phyloP scores from a whole-genome alignment of 2,888 invertebrate species.

The Drosophila prostipennis region DNA sequence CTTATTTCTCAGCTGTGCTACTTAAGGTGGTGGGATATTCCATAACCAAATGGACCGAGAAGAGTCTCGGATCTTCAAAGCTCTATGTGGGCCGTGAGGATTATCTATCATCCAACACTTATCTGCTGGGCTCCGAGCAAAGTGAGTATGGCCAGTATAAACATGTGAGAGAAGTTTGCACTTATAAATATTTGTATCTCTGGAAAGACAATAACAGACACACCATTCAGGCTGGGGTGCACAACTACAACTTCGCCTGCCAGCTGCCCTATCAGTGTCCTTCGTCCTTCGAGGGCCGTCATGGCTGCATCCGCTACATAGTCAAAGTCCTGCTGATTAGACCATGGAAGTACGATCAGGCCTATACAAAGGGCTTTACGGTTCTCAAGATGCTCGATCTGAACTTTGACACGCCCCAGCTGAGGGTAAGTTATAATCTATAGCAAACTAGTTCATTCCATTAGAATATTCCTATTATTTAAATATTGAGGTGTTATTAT shows the following conservation, averaged over 20 bases:
- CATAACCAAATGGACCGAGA: constrained; percentile 76
- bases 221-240: constrained; percentile 82
- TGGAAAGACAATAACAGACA: constrained; percentile 52
- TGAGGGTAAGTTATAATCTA: constrained; percentile 51
- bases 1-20: constrained; percentile 55
- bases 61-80: constrained; percentile 54
- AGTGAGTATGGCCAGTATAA: constrained; percentile 78
- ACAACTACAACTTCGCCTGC: constrained; percentile 85
- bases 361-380: constrained; percentile 90
- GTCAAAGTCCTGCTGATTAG: constrained; percentile 90
- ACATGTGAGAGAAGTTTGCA: background rate
- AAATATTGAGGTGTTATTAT: too few relatives aligned
- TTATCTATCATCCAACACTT: constrained; percentile 84
- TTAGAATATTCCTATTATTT: background rate
- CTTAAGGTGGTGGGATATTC: constrained; percentile 78
- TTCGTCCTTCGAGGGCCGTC: constrained; percentile 90
- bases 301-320: constrained; percentile 90
- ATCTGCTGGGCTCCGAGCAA: constrained; percentile 84
- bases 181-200: constrained; percentile 9
- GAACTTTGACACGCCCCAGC: constrained; percentile 86
- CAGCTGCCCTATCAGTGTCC: constrained; percentile 87
- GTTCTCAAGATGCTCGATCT: constrained; percentile 91
- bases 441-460: too few relatives aligned
- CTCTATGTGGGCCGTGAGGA: constrained; percentile 77
- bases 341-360: constrained; percentile 94